These are phyloP conservation scores for Cyprinella venusta DNA, from an alignment of 2,797 vertebrate species.

Conservation along the genomic window DNA sequence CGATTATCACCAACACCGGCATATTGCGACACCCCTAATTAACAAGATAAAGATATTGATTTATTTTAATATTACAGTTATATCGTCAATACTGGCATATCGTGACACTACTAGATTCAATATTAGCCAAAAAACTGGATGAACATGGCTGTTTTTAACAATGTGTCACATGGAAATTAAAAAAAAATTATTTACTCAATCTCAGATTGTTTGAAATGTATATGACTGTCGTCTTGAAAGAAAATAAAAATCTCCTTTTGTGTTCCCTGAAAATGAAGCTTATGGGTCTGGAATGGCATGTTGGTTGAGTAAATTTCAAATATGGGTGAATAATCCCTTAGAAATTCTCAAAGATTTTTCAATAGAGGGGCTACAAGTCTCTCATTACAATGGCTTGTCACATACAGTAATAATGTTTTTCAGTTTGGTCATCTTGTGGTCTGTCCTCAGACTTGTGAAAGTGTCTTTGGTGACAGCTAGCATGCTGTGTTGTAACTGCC, in stretches of 20 bases:
- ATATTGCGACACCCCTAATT: no score
- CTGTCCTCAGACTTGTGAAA: constrained; percentile 21
- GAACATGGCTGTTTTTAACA: background rate
- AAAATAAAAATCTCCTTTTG: background rate
- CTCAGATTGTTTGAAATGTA: background rate
- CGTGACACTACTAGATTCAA: background rate
- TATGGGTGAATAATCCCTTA: background rate
- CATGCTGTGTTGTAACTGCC: constrained; percentile 20
- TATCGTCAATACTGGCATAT: no score
- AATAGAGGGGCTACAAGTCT: background rate
- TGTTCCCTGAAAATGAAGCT: background rate
- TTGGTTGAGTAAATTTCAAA: background rate
- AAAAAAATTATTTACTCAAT: background rate
- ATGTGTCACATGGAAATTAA: background rate
- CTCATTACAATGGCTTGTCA: background rate
- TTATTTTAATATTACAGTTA: no score
- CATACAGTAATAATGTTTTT: background rate
- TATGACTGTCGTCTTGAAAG: background rate
- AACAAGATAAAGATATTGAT: no score
- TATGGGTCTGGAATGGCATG: background rate
- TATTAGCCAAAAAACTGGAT: background rate
- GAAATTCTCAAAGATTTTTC: background rate
- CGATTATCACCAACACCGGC: no score
- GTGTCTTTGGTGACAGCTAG: background rate
- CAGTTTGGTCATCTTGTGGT: constrained; percentile 18